These are phyloP conservation scores for Urocitellus parryii DNA, from an alignment of 2,113 vertebrate species.

Conservation along the genomic window DNA sequence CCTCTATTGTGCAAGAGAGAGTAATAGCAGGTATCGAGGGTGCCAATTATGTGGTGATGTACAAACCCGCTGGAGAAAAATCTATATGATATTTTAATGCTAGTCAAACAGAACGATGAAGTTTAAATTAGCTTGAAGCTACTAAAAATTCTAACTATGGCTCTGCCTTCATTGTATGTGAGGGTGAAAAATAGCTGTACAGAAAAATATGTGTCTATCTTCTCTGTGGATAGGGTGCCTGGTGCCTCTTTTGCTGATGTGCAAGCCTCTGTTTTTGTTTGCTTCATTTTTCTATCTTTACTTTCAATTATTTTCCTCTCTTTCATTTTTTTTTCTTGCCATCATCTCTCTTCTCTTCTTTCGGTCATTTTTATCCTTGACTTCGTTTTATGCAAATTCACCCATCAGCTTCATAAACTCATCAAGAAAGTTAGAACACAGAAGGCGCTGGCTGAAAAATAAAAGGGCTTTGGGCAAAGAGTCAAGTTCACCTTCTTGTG, in stretches of 20 bases:
- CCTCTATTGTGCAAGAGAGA: constrained; percentile 81
- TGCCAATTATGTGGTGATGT: constrained; percentile 84
- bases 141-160: constrained; percentile 82
- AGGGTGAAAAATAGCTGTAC: constrained; percentile 73
- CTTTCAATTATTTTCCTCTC: background rate
- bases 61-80: constrained; percentile 82
- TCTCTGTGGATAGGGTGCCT: constrained; percentile 12
- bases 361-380: background rate
- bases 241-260: background rate
- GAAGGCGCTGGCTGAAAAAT: background rate
- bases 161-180: constrained; percentile 77
- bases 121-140: constrained; percentile 85
- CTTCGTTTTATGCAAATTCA: constrained; percentile 13
- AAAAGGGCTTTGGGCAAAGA: rapidly evolving
- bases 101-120: constrained; percentile 84
- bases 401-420: background rate
- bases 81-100: constrained; percentile 85
- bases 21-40: constrained; percentile 84
- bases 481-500: background rate
- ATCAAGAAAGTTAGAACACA: background rate
- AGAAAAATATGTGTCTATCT: constrained; percentile 71
- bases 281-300: background rate
- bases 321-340: background rate
- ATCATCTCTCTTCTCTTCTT: background rate
- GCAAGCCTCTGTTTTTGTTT: background rate